Evolutionary conservation across 2,797 vertebrate genomes (phyloP).

Genomic region (Gastrophryne carolinensis): DNA sequence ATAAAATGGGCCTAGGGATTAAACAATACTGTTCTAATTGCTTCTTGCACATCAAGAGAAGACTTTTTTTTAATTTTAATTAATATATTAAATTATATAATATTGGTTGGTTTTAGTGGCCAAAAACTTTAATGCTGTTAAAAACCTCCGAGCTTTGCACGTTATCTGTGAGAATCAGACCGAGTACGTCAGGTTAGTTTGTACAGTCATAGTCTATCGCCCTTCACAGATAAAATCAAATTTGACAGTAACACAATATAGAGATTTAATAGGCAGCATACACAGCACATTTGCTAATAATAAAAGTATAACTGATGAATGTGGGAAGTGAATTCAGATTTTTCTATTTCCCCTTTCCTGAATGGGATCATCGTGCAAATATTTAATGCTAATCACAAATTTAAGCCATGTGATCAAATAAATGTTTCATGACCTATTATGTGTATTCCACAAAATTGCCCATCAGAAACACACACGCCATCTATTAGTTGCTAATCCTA

Average conservation of each 20-base stretch:
- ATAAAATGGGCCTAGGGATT: constrained; percentile 10
- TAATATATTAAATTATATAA: background rate
- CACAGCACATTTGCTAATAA: constrained; percentile 61
- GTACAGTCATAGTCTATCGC: constrained; percentile 68
- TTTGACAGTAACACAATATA: constrained; percentile 62
- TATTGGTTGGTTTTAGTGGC: constrained; percentile 34
- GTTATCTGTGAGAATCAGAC: constrained; percentile 68
- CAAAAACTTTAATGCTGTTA: constrained; percentile 51
- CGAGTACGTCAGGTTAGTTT: constrained; percentile 65
- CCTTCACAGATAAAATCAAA: constrained; percentile 60
- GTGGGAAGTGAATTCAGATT: constrained; percentile 61
- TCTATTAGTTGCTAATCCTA: constrained; percentile 55
- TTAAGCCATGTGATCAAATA: constrained; percentile 61
- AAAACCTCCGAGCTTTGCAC: constrained; percentile 62
- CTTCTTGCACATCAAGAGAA: background rate
- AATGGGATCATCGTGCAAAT: constrained; percentile 66
- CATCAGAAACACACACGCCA: constrained; percentile 65
- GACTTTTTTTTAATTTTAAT: background rate
- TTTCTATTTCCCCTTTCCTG: constrained; percentile 59
- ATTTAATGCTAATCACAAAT: constrained; percentile 58
- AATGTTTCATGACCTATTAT: constrained; percentile 68
- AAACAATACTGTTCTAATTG: constrained; percentile 11
- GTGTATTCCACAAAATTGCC: constrained; percentile 64
- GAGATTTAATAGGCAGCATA: constrained; percentile 64
- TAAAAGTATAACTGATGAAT: constrained; percentile 61